Evolutionary conservation across 1,140 invertebrate species (phyloP), one percentile per base, ranked within the genome.

Genomic region (Muscidifurax raptorellus): DNA sequence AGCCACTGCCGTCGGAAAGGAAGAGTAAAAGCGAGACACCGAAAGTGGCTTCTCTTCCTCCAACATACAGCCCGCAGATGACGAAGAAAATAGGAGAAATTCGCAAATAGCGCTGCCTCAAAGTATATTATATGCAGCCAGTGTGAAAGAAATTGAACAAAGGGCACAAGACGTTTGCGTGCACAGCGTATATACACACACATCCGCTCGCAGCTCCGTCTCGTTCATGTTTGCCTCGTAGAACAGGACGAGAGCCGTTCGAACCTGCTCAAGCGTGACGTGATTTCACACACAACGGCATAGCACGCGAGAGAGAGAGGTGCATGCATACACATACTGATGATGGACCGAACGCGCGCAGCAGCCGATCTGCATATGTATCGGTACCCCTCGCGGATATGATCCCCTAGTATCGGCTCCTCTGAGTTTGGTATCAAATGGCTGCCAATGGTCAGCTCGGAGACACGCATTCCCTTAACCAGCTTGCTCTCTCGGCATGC

Each of bases 351-450:
- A n/a, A n/a, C 22, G 52, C 52, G 6, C 52, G 52, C 52, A 59
- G 22, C 52, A n/a, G 22, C 52, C 22, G 6, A 59, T 59, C 1
- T 59, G 52, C 15, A 59, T n/a, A 59, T 22, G 47, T 52, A 52
- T 22, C 10, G 7, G 52, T 18, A 6, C 52, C 18, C n/a, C 52
- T 59, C 52, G 6, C 59, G 79, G 82, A 86, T 87, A 87, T 89
- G 78, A 76, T 92, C 80, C 85, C 91, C 91, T 92, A 90, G 52
- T 91, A 85, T 76, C 71, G 59, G 40, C 72, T 86, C 86, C 86
- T 91, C 90, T 90, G 82, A 90, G 89, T 91, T 91, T 90, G 90
- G 90, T 90, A 91, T 91, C 88, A 91, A 91, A 92, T 91, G 90
- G 90, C 90, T 89, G 88, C 87, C 89, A 76, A 89, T 84, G 67